Evolutionary conservation across 1,140 invertebrate genomes (phyloP), one percentile per base, ranked within the genome.

Genomic region (Aphaenogaster ashmeadi): DNA sequence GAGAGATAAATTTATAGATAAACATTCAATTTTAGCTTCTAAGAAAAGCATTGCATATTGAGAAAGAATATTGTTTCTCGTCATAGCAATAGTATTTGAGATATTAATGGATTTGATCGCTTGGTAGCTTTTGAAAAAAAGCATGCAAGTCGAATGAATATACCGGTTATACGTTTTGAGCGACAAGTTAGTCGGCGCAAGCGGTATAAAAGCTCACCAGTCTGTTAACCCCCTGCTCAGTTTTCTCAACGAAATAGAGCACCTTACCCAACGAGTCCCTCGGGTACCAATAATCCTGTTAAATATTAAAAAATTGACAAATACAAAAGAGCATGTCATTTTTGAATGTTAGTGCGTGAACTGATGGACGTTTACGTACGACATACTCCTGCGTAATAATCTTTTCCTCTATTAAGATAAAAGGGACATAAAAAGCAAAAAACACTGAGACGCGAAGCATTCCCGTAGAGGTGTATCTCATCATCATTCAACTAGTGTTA

Each of bases 191-290:
- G 86, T 86, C 80, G 91, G 90, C 87, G 69, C 88, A 94, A 95
- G 92, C 92, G 87, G 41, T 92, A 92, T 93, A 78, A 93, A 93
- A 93, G 94, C 95, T 95, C 94, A 95, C 95, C 95, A 87, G 62
- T 93, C 92, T 92, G 88, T 93, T 93, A 94, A 93, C 88, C 88
- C 89, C 85, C 87, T 88, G 91, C 50, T 95, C 94, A 90, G 91
- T 91, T 93, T 94, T 95, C 95, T 95, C 94, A 95, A 93, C 69
- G 93, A 92, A 93, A 95, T 94, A 93, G 93, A 95, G 94, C 94
- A 94, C 94, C 89, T 94, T 94, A 95, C 94, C 93, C 94, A 94
- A 93, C 83, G 94, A 95, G 87, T 95, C 95, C 18, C 62, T 87
- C 56, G 95, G 95, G 80, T 95, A 95, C 95, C 85, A 90, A 93